phyloP scores from a whole-genome alignment of 2,888 invertebrate species.

The Sphaerophoria taeniata region DNA sequence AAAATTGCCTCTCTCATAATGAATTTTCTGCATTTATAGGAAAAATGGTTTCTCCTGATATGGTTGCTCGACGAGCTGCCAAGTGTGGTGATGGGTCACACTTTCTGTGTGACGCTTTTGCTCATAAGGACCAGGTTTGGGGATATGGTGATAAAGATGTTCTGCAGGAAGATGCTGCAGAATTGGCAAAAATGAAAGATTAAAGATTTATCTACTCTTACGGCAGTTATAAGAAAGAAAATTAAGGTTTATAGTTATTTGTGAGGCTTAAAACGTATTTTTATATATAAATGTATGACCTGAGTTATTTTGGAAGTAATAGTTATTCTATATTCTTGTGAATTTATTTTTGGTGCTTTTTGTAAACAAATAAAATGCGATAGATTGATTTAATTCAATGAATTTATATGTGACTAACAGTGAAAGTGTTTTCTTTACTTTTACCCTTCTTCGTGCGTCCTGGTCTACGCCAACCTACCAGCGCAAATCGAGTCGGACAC shows the following conservation, averaged over 20 bases:
- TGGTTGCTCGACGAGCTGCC: constrained; percentile 85
- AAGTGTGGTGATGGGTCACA: constrained; percentile 86
- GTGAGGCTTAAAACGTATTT: constrained; percentile 14
- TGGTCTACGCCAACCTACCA: no score
- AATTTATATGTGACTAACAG: not conserved
- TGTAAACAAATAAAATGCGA: constrained; percentile 16
- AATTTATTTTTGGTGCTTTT: constrained; percentile 6
- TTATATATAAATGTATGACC: not conserved
- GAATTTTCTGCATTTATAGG: constrained; percentile 76
- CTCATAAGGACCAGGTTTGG: constrained; percentile 84
- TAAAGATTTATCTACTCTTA: constrained; percentile 74
- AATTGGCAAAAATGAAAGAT: constrained; percentile 84
- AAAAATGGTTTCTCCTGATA: constrained; percentile 85
- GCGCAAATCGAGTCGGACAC: no score
- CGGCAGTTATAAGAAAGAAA: not conserved
- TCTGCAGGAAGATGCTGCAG: constrained; percentile 84
- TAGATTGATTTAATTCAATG: not conserved
- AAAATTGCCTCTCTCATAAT: not conserved
- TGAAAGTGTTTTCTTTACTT: not conserved
- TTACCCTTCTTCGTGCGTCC: not conserved
- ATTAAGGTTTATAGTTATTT: not conserved
- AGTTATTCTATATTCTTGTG: constrained; percentile 4
- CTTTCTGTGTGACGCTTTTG: constrained; percentile 80
- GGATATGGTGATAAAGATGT: constrained; percentile 87
- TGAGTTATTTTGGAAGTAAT: not conserved